Base-by-base conservation (phyloP, 64 coral and sea anemone species). In the Stichodactyla helianthus region DNA sequence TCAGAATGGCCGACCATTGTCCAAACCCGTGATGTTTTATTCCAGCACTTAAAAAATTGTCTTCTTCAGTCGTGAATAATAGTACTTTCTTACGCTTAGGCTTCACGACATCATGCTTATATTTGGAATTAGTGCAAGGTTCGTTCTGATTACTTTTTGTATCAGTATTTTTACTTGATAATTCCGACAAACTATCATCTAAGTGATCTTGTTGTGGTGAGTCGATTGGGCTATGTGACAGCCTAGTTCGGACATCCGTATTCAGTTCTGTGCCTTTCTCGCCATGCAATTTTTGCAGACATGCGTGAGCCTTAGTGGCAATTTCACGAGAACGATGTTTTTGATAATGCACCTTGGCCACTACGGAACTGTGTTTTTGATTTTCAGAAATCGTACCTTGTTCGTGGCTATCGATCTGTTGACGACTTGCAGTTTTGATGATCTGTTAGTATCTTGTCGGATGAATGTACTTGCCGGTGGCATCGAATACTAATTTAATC, bases 1-100 rank as follows among this genome's bases (percentile, higher is more conserved):
- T 83, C 9, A 83, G 74, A 55, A 85, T 77, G 13, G 68, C 82
- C 6, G 89, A 54, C 89, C 89, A 90, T 54, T 62, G 82, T 19
- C 89, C 89, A 85, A 85, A 90, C n/a, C 89, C 82, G 82, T 90
- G 76, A 16, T 50, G 64, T 4, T 52, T n/a, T 18, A 90, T 56
- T 18, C 83, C 82, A 15, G 50, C 23, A 50, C 19, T 85, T 50
- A 85, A 79, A 85, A 57, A 90, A 20, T 63, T 53, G 55, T 90
- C 89, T 51, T 90, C 83, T 10, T 77, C 71, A 31, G 64, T 17
- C 13, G 65, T 90, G 54, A 90, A 90, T 61, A 80, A 59, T 6
- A 88, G 71, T 4, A 63, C 25, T 82, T 55, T 82, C 53, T 52
- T 82, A 2, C 50, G 19, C 4, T 52, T 55, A 50, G 16, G 18